Evolutionary conservation across 2,113 vertebrate genomes (phyloP).

Genomic region (Gracilinanus agilis): DNA sequence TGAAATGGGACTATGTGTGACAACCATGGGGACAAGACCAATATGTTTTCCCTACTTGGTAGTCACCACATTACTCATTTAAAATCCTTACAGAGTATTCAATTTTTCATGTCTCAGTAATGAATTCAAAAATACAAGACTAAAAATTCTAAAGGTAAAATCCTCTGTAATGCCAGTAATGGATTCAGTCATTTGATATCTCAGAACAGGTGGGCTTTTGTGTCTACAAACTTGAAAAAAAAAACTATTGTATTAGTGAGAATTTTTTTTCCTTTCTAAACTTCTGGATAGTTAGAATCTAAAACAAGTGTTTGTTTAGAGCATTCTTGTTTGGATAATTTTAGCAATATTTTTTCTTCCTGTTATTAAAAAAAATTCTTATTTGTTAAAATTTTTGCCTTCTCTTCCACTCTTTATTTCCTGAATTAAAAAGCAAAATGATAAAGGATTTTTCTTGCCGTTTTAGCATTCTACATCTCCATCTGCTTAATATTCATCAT

Average conservation of each 20-base stretch:
- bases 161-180: slow-evolving; percentile 2
- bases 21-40: not conserved
- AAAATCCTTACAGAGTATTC: not conserved
- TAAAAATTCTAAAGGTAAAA: slow-evolving; percentile 24
- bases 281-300: not conserved
- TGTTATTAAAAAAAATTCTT: slow-evolving; percentile 15
- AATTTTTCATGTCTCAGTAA: slow-evolving; percentile 31
- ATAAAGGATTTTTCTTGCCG: not conserved
- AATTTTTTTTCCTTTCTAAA: not conserved
- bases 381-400: slow-evolving; percentile 1
- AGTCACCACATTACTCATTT: slow-evolving; percentile 5
- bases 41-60: not conserved
- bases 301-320: not conserved
- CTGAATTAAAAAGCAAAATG: not conserved
- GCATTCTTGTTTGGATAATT: slow-evolving; percentile 4
- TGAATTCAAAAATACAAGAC: slow-evolving; percentile 9
- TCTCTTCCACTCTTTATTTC: not conserved
- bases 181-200: slow-evolving; percentile 2
- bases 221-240: not conserved
- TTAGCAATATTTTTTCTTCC: slow-evolving; percentile 7
- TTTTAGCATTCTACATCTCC: not conserved
- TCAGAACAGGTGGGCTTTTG: slow-evolving; percentile 1
- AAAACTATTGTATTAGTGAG: not conserved
- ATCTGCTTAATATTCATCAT: not conserved
- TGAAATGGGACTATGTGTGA: slow-evolving; percentile 46